Conservation (phyloP, 2,797 vertebrate genomes). For the Calcarius lapponicus region DNA sequence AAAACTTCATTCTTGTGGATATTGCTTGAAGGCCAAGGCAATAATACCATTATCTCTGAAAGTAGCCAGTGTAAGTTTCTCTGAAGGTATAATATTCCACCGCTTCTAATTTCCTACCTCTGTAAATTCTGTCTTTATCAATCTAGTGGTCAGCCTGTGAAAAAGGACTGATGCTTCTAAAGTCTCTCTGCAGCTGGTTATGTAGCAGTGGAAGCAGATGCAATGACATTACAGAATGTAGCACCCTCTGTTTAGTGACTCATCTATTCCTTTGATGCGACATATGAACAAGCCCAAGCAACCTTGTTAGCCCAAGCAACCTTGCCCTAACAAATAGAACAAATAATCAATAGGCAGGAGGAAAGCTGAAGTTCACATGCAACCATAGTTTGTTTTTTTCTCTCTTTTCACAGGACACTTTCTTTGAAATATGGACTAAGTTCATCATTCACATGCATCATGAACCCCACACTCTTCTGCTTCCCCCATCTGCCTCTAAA, state of each 20-base stretch:
- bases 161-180: neutral
- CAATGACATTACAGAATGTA: neutral
- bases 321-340: neutral
- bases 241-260: neutral
- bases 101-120: neutral
- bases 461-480: neutral
- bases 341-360: neutral
- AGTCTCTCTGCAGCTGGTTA: neutral
- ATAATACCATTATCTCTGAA: neutral
- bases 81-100: neutral
- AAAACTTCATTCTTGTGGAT: neutral
- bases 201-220: neutral
- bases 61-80: neutral
- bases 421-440: neutral
- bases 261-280: neutral
- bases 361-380: neutral
- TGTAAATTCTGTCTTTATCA: neutral
- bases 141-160: neutral
- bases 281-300: neutral
- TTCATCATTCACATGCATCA: neutral
- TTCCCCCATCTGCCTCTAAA: neutral
- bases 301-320: too few relatives aligned
- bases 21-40: neutral
- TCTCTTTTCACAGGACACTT: neutral
- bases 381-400: neutral